Percentiles rank a stretch among this genome's conserved stretches.
phyloP scores from a whole-genome alignment of 2,888 invertebrate species.

The Epistrophella euchroma region DNA sequence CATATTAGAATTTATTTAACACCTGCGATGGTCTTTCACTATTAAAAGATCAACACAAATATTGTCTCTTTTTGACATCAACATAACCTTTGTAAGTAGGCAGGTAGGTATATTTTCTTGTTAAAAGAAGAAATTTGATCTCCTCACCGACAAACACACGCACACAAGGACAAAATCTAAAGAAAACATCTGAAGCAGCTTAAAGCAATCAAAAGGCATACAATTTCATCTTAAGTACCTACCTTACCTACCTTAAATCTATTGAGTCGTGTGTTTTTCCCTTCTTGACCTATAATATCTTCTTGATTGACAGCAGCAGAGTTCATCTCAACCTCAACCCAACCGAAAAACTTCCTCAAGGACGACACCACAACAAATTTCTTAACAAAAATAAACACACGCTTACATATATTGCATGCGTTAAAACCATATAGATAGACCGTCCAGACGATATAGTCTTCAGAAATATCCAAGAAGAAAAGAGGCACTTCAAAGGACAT shows the following conservation, averaged over 20 bases:
- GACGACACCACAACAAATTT: conserved; percentile 27
- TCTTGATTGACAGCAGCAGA: conserved; percentile 57
- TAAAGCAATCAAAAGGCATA: conserved; percentile 69
- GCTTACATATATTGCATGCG: background rate
- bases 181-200: conserved; percentile 47
- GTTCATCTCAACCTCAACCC: conserved; percentile 57
- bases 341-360: conserved; percentile 44
- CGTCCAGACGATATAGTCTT: background rate
- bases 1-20: conserved; percentile 41
- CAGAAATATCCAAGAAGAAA: background rate
- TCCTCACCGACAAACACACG: background rate
- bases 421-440: background rate
- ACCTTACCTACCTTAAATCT: conserved; percentile 12
- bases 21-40: conserved; percentile 46
- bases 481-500: conserved; percentile 4
- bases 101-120: background rate
- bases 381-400: conserved; percentile 41
- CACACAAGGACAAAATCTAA: background rate
- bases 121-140: conserved; percentile 5
- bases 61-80: conserved; percentile 1
- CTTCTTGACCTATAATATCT: conserved; percentile 51
- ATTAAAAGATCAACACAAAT: conserved; percentile 38
- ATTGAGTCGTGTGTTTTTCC: background rate
- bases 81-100: no score
- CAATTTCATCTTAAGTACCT: conserved; percentile 62